A percentile compares a stretch with the other conserved stretches of the same genome.
phyloP scores from a whole-genome alignment of 2,113 vertebrate species.

The Ornithorhynchus anatinus region DNA sequence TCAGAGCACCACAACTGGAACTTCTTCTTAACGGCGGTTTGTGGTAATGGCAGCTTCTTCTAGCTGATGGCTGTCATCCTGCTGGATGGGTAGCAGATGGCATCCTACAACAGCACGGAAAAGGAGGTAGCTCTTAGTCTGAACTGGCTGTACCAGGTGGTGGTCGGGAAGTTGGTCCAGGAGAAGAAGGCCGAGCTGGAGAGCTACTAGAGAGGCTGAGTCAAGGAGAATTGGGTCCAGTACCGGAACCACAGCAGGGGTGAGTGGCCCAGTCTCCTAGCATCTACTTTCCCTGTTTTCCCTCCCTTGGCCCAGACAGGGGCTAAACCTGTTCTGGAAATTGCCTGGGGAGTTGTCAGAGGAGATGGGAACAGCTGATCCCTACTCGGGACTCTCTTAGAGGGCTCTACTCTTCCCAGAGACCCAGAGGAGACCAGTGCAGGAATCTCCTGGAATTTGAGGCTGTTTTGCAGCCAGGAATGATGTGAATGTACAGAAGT shows the following conservation, averaged over 20 bases:
- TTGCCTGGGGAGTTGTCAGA: too few species aligned
- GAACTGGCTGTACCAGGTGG: neutral
- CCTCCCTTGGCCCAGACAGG: too few species aligned
- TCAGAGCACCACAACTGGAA: too few species aligned
- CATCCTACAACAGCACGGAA: neutral
- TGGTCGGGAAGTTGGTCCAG: neutral
- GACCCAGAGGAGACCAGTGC: neutral
- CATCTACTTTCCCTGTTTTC: too few species aligned
- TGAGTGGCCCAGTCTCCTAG: too few species aligned
- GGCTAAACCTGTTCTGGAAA: too few species aligned
- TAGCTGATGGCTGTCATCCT: neutral
- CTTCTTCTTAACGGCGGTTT: too few species aligned
- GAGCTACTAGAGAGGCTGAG: neutral
- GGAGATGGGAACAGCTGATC: neutral
- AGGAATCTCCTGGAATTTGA: too few species aligned
- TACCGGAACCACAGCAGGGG: neutral
- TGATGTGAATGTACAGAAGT: neutral
- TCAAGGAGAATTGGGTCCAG: accelerated
- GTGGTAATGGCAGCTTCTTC: too few species aligned
- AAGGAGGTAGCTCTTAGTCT: neutral
- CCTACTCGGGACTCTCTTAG: neutral
- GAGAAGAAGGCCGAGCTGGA: neutral
- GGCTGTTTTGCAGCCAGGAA: neutral
- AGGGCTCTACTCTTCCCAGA: neutral
- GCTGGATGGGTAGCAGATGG: neutral